Evolutionary conservation across 2,888 invertebrate species (phyloP).

Genomic region (Hedya salicella): DNA sequence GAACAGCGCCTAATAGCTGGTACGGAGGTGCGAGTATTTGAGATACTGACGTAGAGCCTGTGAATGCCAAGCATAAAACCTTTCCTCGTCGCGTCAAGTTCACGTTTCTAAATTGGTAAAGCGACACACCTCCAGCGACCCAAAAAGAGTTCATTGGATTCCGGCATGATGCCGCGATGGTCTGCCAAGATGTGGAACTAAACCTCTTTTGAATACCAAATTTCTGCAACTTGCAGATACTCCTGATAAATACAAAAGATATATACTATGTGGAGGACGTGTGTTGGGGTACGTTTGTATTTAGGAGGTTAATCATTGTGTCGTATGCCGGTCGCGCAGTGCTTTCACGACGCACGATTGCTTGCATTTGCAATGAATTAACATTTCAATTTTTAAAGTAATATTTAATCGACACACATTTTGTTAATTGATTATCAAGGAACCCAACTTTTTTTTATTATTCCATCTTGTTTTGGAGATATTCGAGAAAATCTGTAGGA

Average conservation of each 20-base stretch:
- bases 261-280: neutral
- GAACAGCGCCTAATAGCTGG: no score
- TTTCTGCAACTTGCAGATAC: neutral
- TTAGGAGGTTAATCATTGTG: constrained; percentile 14
- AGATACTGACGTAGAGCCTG: no score
- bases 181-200: constrained; percentile 65
- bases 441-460: no score
- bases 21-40: no score
- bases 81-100: constrained; percentile 12
- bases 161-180: constrained; percentile 66
- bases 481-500: no score
- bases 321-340: constrained; percentile 14
- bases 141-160: constrained; percentile 73
- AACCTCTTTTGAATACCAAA: constrained; percentile 63
- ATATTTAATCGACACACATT: no score
- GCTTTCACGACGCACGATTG: constrained; percentile 13
- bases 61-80: neutral
- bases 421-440: no score
- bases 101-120: constrained; percentile 40
- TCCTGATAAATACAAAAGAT: constrained; percentile 13
- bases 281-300: constrained; percentile 3
- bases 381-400: no score
- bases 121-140: constrained; percentile 57
- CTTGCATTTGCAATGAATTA: constrained; percentile 6
- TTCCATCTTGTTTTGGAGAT: no score